Percentiles rank a stretch among this genome's conserved stretches.
Evolutionary conservation across 2,113 vertebrate genomes (phyloP).

Genomic region (Callospermophilus lateralis): DNA sequence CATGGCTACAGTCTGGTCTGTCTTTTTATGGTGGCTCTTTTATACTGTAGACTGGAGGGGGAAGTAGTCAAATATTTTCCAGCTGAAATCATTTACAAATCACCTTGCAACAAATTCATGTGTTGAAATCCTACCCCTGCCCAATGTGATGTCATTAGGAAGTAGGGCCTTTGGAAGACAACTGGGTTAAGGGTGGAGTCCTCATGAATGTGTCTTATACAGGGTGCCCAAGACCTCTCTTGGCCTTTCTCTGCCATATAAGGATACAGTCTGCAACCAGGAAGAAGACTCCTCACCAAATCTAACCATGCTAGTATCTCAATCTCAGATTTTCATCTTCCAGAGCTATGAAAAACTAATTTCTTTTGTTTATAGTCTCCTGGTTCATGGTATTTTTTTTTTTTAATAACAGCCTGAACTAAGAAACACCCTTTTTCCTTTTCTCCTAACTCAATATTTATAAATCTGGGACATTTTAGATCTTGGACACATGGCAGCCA

Average conservation of each 20-base stretch:
- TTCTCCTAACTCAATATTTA: not conserved
- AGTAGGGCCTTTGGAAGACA: not conserved
- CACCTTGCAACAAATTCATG: not conserved
- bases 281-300: not conserved
- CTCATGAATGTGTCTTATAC: not conserved
- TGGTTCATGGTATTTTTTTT: rapidly evolving
- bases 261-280: not conserved
- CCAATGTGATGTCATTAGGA: not conserved
- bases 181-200: not conserved
- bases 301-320: too few relatives aligned
- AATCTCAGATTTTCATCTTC: not conserved
- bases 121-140: not conserved
- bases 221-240: not conserved
- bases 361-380: not conserved
- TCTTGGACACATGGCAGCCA: not conserved
- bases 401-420: not conserved
- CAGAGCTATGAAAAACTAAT: not conserved
- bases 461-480: not conserved
- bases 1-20: not conserved
- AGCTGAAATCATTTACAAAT: not conserved
- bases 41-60: not conserved
- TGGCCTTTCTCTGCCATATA: not conserved
- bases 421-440: not conserved
- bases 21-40: not conserved
- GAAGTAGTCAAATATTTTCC: not conserved